Percentiles rank a stretch among this genome's conserved stretches.
phyloP scores from a whole-genome alignment of 1,140 invertebrate species.

The Nephila pilipes region DNA sequence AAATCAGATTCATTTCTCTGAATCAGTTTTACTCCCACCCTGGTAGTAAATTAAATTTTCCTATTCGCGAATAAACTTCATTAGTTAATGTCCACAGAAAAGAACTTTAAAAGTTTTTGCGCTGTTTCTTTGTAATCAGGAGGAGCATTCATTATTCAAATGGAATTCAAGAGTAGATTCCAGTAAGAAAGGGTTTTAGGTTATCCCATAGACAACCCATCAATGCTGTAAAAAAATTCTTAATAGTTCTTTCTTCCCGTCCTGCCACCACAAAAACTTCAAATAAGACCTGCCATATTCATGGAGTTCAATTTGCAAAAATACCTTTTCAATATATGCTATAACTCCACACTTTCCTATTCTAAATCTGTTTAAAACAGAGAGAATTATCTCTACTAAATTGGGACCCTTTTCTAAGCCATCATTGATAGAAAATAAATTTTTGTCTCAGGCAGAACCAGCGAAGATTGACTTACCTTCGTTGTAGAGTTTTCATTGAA shows the following conservation, averaged over 20 bases:
- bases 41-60: too few species aligned
- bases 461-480: constrained; percentile 78
- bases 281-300: too few species aligned
- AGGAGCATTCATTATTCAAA: neutral
- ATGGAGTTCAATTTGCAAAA: too few species aligned
- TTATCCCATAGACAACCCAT: constrained; percentile 12
- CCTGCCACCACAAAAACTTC: too few species aligned
- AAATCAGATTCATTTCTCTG: too few species aligned
- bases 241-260: neutral
- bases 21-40: too few species aligned
- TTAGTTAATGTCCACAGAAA: neutral
- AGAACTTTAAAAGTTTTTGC: neutral
- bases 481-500: constrained; percentile 61
- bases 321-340: neutral
- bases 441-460: constrained; percentile 77
- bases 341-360: neutral
- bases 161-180: too few species aligned
- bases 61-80: too few species aligned
- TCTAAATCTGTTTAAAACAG: constrained; percentile 42
- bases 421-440: constrained; percentile 80
- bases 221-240: too few species aligned
- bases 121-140: neutral
- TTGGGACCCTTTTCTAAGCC: constrained; percentile 80
- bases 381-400: constrained; percentile 5
- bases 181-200: too few species aligned